Evolutionary conservation across 64 coral and sea anemone genomes (phyloP).

Genomic region (Pachyseris speciosa): DNA sequence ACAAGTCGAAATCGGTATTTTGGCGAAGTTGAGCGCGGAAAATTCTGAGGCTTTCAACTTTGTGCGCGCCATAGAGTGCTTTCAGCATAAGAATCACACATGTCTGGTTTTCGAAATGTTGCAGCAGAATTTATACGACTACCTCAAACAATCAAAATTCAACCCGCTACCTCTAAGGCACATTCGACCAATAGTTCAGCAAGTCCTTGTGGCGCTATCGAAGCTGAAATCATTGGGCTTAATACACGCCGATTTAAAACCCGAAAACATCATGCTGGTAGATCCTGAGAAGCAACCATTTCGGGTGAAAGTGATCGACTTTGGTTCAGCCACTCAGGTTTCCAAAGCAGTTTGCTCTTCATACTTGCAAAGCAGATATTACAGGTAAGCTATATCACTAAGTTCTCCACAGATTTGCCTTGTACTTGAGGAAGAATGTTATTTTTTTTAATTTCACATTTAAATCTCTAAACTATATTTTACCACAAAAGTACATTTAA

Average conservation of each 20-base stretch:
- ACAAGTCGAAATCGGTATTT: constrained; percentile 97
- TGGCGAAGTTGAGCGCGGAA: constrained; percentile 91
- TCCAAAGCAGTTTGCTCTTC: constrained; percentile 97
- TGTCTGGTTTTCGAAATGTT: constrained; percentile 98
- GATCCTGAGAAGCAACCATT: constrained; percentile 97
- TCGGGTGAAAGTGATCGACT: constrained; percentile 97
- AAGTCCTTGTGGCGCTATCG: constrained; percentile 92
- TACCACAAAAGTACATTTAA: too few relatives aligned
- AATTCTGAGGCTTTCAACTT: constrained; percentile 99
- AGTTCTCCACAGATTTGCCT: neutral
- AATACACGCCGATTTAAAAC: constrained; percentile 97
- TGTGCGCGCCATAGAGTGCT: constrained; percentile 97
- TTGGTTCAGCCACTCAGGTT: constrained; percentile 97
- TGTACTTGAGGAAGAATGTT: neutral
- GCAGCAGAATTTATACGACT: constrained; percentile 95
- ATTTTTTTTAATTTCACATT: neutral
- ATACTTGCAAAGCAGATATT: constrained; percentile 98
- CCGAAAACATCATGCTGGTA: constrained; percentile 98
- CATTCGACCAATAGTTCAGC: constrained; percentile 97
- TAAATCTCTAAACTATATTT: neutral
- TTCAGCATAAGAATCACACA: constrained; percentile 96
- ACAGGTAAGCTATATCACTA: constrained; percentile 72
- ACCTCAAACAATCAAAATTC: constrained; percentile 98
- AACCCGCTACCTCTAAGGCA: constrained; percentile 87
- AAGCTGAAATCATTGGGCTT: constrained; percentile 91